Base-by-base conservation (phyloP, 2,888 invertebrate genomes). In the Latrodectus hesperus region DNA sequence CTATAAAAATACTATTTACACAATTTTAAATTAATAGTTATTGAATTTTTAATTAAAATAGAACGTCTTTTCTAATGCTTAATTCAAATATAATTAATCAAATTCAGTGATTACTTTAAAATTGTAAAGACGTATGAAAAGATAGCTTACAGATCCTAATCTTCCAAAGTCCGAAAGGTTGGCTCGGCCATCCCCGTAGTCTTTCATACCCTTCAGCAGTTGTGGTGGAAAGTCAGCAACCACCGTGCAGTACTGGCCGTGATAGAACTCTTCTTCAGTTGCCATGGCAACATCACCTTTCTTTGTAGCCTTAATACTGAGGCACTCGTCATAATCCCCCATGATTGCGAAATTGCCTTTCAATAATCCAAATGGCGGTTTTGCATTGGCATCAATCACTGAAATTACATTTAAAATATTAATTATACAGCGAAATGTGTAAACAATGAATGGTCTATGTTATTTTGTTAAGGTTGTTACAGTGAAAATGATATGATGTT, bases 271-370 rank as follows among this genome's bases (percentile, higher is more conserved):
- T 0, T 88, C 83, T 12, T 67, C 70, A 8, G 53, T 65, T 12
- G 12, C 52, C 16, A 52, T 71, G 9, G 88, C 51, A 11, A 74
- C 70, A 9, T 88, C 78, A 5, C 88, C 88, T 52, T 68, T 88
- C n/a, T 74, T 78, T 9, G 68, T 83, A 1, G 88, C 49, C 1
- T 73, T 65, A 11, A 88, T 78, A 14, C 64, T 60, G n/a, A 88
- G 49, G 17, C 88, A 88, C 65, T 88, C 83, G 65, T 88, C 88
- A 16, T 88, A 88, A 26, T 88, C 88, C 4, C 88, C 88, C 88
- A 88, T 88, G 51, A 88, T 14, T n/a, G 60, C 68, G 74, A 88
- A 83, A 11, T 73, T 52, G 10, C 88, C 88, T 6, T 70, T 49
- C 17, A 88, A 22, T 4, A 88, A 38, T 8, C 88, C 88, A 11